Evolutionary conservation across 2,113 vertebrate species (phyloP).

Genomic region (Oreochromis spilurus): DNA sequence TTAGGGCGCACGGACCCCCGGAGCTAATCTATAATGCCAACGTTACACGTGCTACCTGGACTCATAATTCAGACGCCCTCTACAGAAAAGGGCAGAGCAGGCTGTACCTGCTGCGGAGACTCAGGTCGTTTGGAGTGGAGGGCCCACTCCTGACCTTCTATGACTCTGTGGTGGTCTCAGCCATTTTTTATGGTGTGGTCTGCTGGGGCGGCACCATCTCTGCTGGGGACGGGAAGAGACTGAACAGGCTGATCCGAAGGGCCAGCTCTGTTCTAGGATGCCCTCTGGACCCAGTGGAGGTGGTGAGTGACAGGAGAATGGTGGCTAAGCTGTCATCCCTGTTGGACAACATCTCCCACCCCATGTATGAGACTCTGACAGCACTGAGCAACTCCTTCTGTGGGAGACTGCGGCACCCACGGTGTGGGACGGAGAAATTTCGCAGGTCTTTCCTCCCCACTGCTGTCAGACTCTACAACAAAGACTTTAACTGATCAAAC

Average conservation of each 20-base stretch:
- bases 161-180: background rate
- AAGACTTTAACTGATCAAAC: background rate
- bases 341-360: no score
- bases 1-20: accelerated
- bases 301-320: no score
- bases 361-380: no score
- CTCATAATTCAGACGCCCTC: background rate
- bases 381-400: background rate
- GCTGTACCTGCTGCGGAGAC: background rate
- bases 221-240: background rate
- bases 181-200: background rate
- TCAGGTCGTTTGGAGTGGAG: background rate
- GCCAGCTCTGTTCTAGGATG: background rate
- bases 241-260: accelerated
- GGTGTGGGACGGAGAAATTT: background rate
- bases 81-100: background rate
- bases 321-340: no score
- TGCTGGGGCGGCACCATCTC: background rate
- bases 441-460: background rate
- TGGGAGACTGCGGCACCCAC: accelerated
- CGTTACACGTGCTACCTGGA: accelerated
- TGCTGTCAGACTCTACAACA: background rate
- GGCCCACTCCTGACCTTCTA: background rate
- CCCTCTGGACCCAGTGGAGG: background rate
- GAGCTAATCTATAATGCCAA: background rate